phyloP scores from a whole-genome alignment of 2,888 invertebrate species.

The Drosophila algonquin region DNA sequence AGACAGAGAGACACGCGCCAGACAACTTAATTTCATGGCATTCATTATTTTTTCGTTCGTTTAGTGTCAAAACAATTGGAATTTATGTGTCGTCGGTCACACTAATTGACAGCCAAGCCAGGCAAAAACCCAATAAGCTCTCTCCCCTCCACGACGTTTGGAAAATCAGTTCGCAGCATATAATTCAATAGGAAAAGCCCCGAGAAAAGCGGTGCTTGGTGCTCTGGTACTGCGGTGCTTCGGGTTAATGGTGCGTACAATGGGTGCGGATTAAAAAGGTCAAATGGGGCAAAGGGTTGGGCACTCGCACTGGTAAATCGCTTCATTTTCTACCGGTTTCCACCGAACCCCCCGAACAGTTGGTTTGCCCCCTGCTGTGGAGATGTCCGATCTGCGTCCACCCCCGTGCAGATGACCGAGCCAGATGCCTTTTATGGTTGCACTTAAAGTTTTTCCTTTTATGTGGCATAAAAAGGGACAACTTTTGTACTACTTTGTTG shows the following conservation, averaged over 20 bases:
- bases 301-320: slow-evolving; percentile 4
- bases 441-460: slow-evolving; percentile 43
- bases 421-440: slow-evolving; percentile 26
- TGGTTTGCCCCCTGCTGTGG: no score
- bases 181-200: slow-evolving; percentile 27
- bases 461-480: slow-evolving; percentile 42
- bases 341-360: neutral
- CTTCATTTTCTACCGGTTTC: neutral
- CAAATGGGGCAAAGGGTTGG: slow-evolving; percentile 44
- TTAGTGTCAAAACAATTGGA: slow-evolving; percentile 62
- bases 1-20: slow-evolving; percentile 32
- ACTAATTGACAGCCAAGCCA: slow-evolving; percentile 65
- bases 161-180: slow-evolving; percentile 37
- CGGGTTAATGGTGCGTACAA: slow-evolving; percentile 41
- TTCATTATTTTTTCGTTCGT: slow-evolving; percentile 61
- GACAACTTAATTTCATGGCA: slow-evolving; percentile 56
- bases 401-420: slow-evolving; percentile 3
- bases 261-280: slow-evolving; percentile 39
- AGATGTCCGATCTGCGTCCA: no score
- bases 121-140: slow-evolving; percentile 54
- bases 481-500: slow-evolving; percentile 29
- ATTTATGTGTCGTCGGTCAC: slow-evolving; percentile 61
- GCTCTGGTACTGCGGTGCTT: slow-evolving; percentile 3
- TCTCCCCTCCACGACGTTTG: slow-evolving; percentile 6
- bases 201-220: neutral